phyloP scores from a whole-genome alignment of 1,140 invertebrate genomes.

The Aphaenogaster ashmeadi region DNA sequence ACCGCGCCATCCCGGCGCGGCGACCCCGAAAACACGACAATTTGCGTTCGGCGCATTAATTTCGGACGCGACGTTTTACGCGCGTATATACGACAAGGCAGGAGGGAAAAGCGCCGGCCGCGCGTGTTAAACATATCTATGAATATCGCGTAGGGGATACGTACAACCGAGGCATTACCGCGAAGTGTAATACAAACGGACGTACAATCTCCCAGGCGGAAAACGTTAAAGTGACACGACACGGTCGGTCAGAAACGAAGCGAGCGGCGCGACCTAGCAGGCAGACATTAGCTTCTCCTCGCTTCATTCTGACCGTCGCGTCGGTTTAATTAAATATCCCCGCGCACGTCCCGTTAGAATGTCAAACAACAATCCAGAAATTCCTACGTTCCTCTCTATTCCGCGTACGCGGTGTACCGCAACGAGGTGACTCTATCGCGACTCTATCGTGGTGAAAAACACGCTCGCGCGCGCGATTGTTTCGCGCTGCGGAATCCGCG shows the following conservation, averaged over 20 bases:
- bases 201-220: constrained; percentile 24
- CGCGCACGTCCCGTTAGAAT: constrained; percentile 61
- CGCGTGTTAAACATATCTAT: constrained; percentile 43
- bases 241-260: constrained; percentile 18
- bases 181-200: constrained; percentile 48
- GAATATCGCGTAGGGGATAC: constrained; percentile 27
- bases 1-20: neutral
- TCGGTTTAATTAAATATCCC: constrained; percentile 72
- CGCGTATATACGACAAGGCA: neutral
- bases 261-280: neutral
- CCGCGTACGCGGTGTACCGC: neutral
- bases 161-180: constrained; percentile 47
- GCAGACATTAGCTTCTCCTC: neutral
- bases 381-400: constrained; percentile 31
- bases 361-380: constrained; percentile 67
- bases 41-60: constrained; percentile 33
- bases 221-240: constrained; percentile 49
- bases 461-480: neutral
- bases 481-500: neutral
- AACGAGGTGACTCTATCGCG: neutral
- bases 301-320: constrained; percentile 53
- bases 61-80: constrained; percentile 36
- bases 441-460: neutral
- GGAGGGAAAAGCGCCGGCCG: neutral
- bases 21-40: constrained; percentile 20